phyloP scores from a whole-genome alignment of 1,140 invertebrate species.

The Akabosia matsudoensis region DNA sequence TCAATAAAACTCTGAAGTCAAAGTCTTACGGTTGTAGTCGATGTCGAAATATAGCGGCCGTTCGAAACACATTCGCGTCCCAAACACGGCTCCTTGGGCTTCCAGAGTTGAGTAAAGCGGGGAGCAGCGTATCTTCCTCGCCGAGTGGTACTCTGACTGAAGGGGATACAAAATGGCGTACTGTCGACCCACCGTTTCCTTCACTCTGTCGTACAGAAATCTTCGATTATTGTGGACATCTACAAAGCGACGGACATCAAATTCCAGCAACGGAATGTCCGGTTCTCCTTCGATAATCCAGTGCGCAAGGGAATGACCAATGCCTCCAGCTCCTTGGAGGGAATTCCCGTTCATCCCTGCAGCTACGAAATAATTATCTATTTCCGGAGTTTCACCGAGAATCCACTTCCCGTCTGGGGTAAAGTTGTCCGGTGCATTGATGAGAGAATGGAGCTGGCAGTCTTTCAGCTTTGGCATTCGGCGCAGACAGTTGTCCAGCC shows the following conservation, averaged over 20 bases:
- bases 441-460: conserved; percentile 24
- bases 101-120: conserved; percentile 90
- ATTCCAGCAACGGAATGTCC: conserved; percentile 77
- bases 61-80: conserved; percentile 98
- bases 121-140: conserved; percentile 88
- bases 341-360: conserved; percentile 68
- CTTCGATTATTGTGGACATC: conserved; percentile 92
- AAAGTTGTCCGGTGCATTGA: conserved; percentile 47
- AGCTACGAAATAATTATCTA: conserved; percentile 91
- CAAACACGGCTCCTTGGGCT: conserved; percentile 92
- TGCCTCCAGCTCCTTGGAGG: conserved; percentile 67
- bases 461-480: conserved; percentile 39
- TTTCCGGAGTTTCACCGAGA: conserved; percentile 88
- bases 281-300: conserved; percentile 79
- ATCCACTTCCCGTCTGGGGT: conserved; percentile 80
- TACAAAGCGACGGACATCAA: conserved; percentile 89
- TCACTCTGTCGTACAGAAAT: conserved; percentile 87
- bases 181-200: conserved; percentile 88
- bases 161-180: conserved; percentile 80
- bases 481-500: conserved; percentile 40
- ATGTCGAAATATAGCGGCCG: conserved; percentile 86
- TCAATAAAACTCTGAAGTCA: not conserved
- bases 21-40: conserved; percentile 52
- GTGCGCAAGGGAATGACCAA: conserved; percentile 72
- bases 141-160: conserved; percentile 73